These are phyloP conservation scores for Euleptes europaea DNA, from an alignment of 2,113 vertebrate genomes.

Conservation along the genomic window DNA sequence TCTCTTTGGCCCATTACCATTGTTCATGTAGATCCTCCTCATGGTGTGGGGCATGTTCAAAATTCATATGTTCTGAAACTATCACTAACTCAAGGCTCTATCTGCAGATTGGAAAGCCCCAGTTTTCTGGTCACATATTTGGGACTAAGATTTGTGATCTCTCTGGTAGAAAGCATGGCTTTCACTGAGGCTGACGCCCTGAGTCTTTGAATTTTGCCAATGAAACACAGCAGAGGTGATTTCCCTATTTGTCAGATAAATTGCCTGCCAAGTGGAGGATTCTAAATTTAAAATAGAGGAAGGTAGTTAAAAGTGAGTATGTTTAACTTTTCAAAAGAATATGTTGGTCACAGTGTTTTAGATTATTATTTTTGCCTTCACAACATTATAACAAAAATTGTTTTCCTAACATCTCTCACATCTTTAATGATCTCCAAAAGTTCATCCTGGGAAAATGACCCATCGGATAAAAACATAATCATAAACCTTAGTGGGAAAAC, in stretches of 20 bases:
- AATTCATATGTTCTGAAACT: too few relatives aligned
- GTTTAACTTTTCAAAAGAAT: conserved; percentile 51
- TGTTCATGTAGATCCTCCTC: not conserved
- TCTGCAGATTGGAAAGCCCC: too few relatives aligned
- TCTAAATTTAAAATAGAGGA: not conserved
- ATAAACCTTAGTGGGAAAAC: conserved; percentile 49
- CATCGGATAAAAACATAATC: conserved; percentile 47
- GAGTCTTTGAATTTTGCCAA: not conserved
- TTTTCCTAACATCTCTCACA: conserved; percentile 21
- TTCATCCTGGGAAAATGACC: conserved; percentile 67
- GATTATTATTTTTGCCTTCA: conserved; percentile 48
- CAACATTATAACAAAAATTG: conserved; percentile 31
- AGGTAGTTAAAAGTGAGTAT: conserved; percentile 45
- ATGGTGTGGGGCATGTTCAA: too few relatives aligned
- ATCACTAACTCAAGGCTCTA: too few relatives aligned
- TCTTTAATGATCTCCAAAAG: conserved; percentile 43
- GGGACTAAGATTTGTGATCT: not conserved
- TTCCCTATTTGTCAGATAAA: not conserved
- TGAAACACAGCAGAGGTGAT: not conserved
- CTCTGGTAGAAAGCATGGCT: not conserved
- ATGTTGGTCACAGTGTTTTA: conserved; percentile 36
- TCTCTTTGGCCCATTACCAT: not conserved
- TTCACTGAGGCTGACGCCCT: too few relatives aligned
- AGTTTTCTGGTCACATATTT: not conserved
- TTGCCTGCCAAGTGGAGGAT: not conserved